Conservation (phyloP, 1,140 invertebrate genomes). For the Penaeus japonicus region DNA sequence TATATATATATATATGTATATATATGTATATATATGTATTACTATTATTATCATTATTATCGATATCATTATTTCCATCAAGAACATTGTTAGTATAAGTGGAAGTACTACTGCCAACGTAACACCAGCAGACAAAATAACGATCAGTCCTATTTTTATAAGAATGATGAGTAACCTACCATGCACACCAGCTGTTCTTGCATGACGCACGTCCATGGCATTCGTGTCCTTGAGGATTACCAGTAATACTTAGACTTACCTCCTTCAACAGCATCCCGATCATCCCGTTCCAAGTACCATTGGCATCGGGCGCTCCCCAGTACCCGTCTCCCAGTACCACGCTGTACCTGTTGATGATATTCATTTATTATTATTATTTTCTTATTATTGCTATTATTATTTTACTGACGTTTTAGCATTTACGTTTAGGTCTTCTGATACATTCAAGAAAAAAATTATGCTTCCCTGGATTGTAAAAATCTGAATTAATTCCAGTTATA, state of each 20-base stretch:
- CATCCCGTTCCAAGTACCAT: neutral
- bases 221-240: neutral
- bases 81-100: neutral
- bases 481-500: too few relatives aligned
- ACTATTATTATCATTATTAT: neutral
- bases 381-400: too few relatives aligned
- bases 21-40: neutral
- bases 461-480: too few relatives aligned
- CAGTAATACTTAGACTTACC: neutral
- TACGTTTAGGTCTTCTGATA: too few relatives aligned
- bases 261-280: neutral
- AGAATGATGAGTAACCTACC: neutral
- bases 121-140: neutral
- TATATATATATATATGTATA: neutral
- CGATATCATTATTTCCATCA: neutral
- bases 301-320: neutral
- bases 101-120: neutral
- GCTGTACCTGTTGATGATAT: slow-evolving; percentile 1
- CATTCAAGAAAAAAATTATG: too few relatives aligned
- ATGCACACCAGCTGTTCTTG: neutral
- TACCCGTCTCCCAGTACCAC: neutral
- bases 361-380: too few relatives aligned
- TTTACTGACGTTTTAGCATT: too few relatives aligned
- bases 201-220: neutral
- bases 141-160: too few relatives aligned